Evolutionary conservation across 2,113 vertebrate genomes (phyloP), one percentile per base, ranked within the genome.

Genomic region (Tympanuchus pallidicinctus): DNA sequence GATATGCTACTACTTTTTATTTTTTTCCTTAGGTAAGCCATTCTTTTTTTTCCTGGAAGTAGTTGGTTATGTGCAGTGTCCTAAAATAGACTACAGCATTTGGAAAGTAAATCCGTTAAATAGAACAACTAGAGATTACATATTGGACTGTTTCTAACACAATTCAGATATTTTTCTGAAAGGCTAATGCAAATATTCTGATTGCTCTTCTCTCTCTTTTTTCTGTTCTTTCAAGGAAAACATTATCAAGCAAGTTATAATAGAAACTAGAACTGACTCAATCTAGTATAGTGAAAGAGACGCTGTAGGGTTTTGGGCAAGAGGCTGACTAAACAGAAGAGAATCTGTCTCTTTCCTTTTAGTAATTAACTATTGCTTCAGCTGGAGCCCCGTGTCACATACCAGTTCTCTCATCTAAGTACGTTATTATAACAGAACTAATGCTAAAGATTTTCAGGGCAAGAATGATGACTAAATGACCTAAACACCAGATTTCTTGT

Each of bases 51-150:
- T 80, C 28, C 34, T 67, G 64, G 4, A 81, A 81, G 43, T 38
- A 34, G 57, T 20, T 60, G 8, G 43, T 88, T n/a, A 80, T 77
- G 7, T 47, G 18, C 48, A 42, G 40, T 25, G 18, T 87, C 71
- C 63, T 93, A 40, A 94, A 88, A 81, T 34, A 94, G 65, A 61
- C 5, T 42, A 83, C n/a, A 66, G 48, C 36, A 65, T 89, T 94
- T 90, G 32, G 40, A 72, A 64, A 86, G 42, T 54, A n/a, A 21
- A 66, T 85, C 72, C 82, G 40, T 84, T 90, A 78, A 88, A 61
- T 34, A 86, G 20, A 73, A 38, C 36, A 90, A 28, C 75, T 77
- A 74, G 32, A 78, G 48, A 57, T 76, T 83, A 61, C 56, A n/a
- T 59, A 22, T 45, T 82, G 47, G 17, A 13, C 61, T 78, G 54